These are phyloP conservation scores for Aselliscus stoliczkanus DNA, from an alignment of 2,797 vertebrate genomes.

Conservation along the genomic window DNA sequence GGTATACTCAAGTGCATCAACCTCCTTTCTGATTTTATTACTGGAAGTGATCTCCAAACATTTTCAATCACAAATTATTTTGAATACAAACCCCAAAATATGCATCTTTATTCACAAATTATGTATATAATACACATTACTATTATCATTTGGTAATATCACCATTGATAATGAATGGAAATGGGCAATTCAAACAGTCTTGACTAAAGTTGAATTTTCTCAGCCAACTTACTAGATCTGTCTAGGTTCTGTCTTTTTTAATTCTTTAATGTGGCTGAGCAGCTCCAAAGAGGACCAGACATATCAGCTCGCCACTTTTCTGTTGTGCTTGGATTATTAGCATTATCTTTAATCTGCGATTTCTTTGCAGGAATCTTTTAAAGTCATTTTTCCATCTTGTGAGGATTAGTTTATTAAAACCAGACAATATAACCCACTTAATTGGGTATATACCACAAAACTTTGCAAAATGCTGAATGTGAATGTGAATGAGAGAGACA, in stretches of 20 bases:
- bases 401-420: background rate
- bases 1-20: background rate
- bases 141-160: background rate
- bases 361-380: background rate
- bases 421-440: background rate
- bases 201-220: background rate
- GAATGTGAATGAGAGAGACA: too few relatives aligned
- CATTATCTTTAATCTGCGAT: background rate
- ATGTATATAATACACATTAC: background rate
- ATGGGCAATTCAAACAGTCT: background rate
- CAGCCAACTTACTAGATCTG: background rate
- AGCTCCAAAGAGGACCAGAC: background rate
- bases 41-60: background rate
- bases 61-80: background rate
- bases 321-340: background rate
- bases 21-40: background rate
- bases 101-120: background rate
- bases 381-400: background rate
- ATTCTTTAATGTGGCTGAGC: background rate
- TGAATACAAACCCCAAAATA: background rate
- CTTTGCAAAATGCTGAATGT: background rate
- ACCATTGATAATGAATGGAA: background rate
- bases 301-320: background rate
- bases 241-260: background rate
- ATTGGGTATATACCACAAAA: background rate